Base-by-base conservation (phyloP, 2,113 vertebrate species). In the Pangasianodon gigas region DNA sequence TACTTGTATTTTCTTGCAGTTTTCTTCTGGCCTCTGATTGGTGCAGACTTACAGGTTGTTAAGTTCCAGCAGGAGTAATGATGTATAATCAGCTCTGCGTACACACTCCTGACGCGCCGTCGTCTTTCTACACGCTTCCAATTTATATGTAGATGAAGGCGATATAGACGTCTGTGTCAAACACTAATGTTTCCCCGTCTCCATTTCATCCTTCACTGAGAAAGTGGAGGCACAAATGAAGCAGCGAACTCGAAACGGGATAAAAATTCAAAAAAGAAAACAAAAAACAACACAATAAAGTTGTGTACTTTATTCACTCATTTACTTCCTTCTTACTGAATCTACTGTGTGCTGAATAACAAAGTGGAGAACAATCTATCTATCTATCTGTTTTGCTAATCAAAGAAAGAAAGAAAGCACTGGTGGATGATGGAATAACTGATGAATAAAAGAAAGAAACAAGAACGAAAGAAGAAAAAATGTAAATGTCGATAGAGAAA, bases 61-160 rank as follows among this genome's bases (percentile, higher is more conserved):
- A 10, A 79, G 77, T 67, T 89, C 54, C 48, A 58, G 82, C 37
- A 88, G 82, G 51, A 87, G 71, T 65, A 69, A 29, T 85, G 83
- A 79, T 91, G 85, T 89, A 71, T 87, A 87, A 88, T 90, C 86
- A 90, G 84, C 86, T 32, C 18, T 54, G n/a, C 9, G 4, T 82
- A 82, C 51, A 82, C 79, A 82, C 51, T 48, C 79, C 51, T 83
- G 81, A 83, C 32, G 54, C 10, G 32, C 52, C 0, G 7, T 58
- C 18, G 7, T 83, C 54, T 83, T 21, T 58, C 6, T 51, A 82
- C 87, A 83, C 62, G 75, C 52, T 91, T 82, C 62, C 87, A 91
- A 91, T 91, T 91, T 91, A 91, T 89, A 91, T 91, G 90, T 81
- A 91, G 90, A 91, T 91, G 90, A 91, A 91, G 86, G 65, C 75